These are phyloP conservation scores for Prionchulus punctatus DNA, from an alignment of 2,888 invertebrate species.

Conservation along the genomic window DNA sequence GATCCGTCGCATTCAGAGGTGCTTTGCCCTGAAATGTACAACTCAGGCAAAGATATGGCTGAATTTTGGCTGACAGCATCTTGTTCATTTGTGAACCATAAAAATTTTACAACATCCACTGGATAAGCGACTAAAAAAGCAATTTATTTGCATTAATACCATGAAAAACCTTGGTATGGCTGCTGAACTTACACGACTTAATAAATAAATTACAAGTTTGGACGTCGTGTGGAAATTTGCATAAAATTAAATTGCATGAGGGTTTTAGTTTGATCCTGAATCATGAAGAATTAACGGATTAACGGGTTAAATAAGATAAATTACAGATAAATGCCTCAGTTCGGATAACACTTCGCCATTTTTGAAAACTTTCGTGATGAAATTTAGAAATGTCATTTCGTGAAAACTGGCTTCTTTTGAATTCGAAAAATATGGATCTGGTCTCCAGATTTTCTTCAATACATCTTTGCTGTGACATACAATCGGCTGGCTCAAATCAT, in stretches of 20 bases:
- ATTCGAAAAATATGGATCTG: constrained; percentile 27
- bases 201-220: constrained; percentile 28
- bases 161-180: too few relatives aligned
- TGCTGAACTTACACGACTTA: constrained; percentile 23
- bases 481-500: constrained; percentile 27
- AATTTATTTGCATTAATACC: too few relatives aligned
- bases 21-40: too few relatives aligned
- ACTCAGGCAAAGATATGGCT: constrained; percentile 28
- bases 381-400: constrained; percentile 31
- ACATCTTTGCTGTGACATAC: constrained; percentile 24
- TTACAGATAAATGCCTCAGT: constrained; percentile 25
- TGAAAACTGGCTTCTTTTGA: constrained; percentile 31
- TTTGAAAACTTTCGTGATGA: constrained; percentile 27
- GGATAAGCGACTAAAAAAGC: constrained; percentile 29
- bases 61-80: constrained; percentile 29
- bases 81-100: constrained; percentile 27
- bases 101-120: constrained; percentile 27
- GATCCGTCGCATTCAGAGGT: constrained; percentile 21
- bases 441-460: constrained; percentile 26
- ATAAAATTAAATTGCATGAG: constrained; percentile 28
- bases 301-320: too few relatives aligned
- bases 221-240: constrained; percentile 31
- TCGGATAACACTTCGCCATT: constrained; percentile 29
- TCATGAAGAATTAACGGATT: too few relatives aligned
- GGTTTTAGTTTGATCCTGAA: constrained; percentile 26